Percentiles rank a stretch among this genome's conserved stretches.
These are phyloP conservation scores for Clarias macrocephalus DNA, from an alignment of 2,113 vertebrate genomes.

Conservation along the genomic window DNA sequence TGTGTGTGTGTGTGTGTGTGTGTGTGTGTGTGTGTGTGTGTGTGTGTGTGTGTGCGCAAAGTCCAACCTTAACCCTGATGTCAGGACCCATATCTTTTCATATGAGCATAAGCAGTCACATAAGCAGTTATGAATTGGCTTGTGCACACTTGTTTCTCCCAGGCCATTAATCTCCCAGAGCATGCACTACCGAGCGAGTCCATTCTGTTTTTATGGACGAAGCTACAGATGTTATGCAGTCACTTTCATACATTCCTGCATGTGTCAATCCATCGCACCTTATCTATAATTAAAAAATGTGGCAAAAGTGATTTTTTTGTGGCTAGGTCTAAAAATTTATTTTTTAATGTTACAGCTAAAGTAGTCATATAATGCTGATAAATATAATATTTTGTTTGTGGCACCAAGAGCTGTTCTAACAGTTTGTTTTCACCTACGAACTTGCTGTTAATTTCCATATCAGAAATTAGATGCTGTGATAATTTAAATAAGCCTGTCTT, in stretches of 20 bases:
- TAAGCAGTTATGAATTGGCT: neutral
- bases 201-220: slow-evolving; percentile 53
- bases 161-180: slow-evolving; percentile 28
- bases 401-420: slow-evolving; percentile 28
- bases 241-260: slow-evolving; percentile 63
- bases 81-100: neutral
- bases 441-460: slow-evolving; percentile 26
- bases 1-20: too few species aligned
- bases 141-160: slow-evolving; percentile 23
- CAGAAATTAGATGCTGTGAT: neutral
- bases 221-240: slow-evolving; percentile 62
- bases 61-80: neutral
- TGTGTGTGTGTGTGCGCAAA: too few species aligned
- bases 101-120: neutral
- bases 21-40: too few species aligned
- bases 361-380: slow-evolving; percentile 26
- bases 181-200: slow-evolving; percentile 25
- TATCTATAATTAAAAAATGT: slow-evolving; percentile 64
- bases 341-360: slow-evolving; percentile 23
- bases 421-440: slow-evolving; percentile 17
- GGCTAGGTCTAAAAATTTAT: slow-evolving; percentile 37
- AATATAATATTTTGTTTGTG: slow-evolving; percentile 17
- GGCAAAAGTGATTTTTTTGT: slow-evolving; percentile 22
- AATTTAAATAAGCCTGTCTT: slow-evolving; percentile 1
- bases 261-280: slow-evolving; percentile 37